Evolutionary conservation across 2,797 vertebrate genomes (phyloP).

Genomic region (Melanotaenia nigrans): DNA sequence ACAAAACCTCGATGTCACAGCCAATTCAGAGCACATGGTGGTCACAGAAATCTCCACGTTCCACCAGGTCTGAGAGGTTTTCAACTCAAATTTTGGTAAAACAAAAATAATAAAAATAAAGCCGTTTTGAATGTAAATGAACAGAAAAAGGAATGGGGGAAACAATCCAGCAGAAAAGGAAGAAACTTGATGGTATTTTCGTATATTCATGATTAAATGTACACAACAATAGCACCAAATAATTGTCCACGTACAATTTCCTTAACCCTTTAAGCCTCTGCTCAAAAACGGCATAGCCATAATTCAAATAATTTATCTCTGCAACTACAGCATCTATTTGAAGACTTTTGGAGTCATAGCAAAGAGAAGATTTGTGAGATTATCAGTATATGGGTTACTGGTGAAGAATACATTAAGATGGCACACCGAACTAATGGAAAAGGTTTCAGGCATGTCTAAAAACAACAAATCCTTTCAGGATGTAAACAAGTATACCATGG

Average conservation of each 20-base stretch:
- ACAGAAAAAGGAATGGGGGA: background rate
- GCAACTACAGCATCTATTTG: background rate
- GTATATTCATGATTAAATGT: background rate
- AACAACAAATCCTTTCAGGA: background rate
- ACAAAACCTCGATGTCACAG: slow-evolving; percentile 36
- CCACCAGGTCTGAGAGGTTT: slow-evolving; percentile 26
- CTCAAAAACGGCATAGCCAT: background rate
- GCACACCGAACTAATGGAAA: background rate
- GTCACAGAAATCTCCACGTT: slow-evolving; percentile 25
- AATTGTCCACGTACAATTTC: background rate
- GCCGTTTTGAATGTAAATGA: background rate
- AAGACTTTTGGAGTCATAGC: background rate
- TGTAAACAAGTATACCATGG: background rate
- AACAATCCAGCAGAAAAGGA: background rate
- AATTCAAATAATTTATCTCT: background rate
- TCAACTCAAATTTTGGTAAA: background rate
- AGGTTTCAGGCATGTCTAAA: background rate
- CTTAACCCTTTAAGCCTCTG: background rate
- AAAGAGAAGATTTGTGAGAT: background rate
- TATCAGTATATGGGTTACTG: background rate
- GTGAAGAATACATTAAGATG: background rate
- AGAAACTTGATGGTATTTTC: background rate
- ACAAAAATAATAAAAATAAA: background rate
- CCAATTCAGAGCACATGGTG: slow-evolving; percentile 23
- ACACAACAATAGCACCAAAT: slow-evolving; percentile 5